A percentile compares a stretch with the other conserved stretches of the same genome.
Evolutionary conservation across 2,797 vertebrate species (phyloP).

Genomic region (Kryptopterus vitreolus): DNA sequence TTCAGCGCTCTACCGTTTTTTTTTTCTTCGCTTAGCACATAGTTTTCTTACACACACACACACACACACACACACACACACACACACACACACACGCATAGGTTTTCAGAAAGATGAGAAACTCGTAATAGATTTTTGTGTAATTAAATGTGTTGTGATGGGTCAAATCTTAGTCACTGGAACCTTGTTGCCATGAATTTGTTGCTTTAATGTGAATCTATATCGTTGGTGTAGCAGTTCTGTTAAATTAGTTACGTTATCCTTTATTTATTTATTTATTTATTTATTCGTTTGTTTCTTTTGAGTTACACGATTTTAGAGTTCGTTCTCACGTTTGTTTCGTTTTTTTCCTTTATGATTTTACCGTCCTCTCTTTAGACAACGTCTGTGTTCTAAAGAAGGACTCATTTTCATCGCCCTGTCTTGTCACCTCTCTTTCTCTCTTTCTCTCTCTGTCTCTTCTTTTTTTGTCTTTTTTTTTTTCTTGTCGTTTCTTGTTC

Average conservation of each 20-base stretch:
- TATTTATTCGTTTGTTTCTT: too few species aligned
- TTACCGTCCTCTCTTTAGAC: constrained; percentile 71
- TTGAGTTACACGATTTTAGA: constrained; percentile 68
- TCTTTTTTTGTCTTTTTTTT: constrained; percentile 68
- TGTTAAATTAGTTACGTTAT: constrained; percentile 82
- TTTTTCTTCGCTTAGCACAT: constrained; percentile 24
- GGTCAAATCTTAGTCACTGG: constrained; percentile 93
- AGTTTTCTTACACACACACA: too few species aligned
- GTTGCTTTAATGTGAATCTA: constrained; percentile 89
- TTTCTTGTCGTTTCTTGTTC: constrained; percentile 59
- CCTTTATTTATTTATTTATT: too few species aligned
- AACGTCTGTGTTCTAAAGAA: constrained; percentile 70
- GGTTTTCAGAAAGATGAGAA: constrained; percentile 94
- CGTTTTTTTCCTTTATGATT: constrained; percentile 65
- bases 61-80: too few species aligned
- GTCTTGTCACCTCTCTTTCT: constrained; percentile 85
- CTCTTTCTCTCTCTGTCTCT: constrained; percentile 66
- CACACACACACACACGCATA: constrained; percentile 8
- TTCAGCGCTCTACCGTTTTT: constrained; percentile 48
- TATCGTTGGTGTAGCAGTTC: constrained; percentile 94
- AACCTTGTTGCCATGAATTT: constrained; percentile 98
- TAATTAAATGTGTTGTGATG: constrained; percentile 97
- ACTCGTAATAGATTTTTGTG: constrained; percentile 99
- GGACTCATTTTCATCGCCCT: constrained; percentile 73
- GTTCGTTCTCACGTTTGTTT: constrained; percentile 72